Conservation (phyloP, 2,888 invertebrate genomes). For the Phlogophora meticulosa region DNA sequence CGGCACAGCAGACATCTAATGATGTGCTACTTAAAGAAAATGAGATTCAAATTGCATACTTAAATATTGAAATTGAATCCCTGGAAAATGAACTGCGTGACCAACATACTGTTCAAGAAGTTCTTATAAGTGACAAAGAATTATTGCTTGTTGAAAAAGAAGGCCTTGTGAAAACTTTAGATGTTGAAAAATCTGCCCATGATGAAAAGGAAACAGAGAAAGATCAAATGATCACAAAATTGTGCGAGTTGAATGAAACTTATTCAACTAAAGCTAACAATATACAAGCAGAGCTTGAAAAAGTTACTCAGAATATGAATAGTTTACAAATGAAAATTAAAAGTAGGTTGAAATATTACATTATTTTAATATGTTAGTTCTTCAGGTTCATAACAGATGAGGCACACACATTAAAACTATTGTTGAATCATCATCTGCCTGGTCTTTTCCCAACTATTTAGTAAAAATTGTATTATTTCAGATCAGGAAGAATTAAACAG, state of each 20-base stretch:
- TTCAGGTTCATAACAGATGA: not conserved
- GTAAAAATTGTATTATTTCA: conserved; percentile 62
- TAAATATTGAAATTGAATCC: conserved; percentile 50
- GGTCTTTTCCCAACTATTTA: too few relatives aligned
- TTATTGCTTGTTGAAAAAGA: conserved; percentile 64
- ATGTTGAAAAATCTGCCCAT: conserved; percentile 66
- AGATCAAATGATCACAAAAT: conserved; percentile 57
- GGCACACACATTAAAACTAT: not conserved
- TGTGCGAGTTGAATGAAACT: conserved; percentile 64
- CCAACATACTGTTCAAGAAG: conserved; percentile 50
- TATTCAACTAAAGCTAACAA: conserved; percentile 53
- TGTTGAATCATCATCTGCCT: too few relatives aligned
- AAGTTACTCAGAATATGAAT: conserved; percentile 60
- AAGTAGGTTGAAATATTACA: conserved; percentile 64
- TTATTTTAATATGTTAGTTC: not conserved
- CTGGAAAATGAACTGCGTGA: conserved; percentile 50
- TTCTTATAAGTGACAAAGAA: conserved; percentile 62
- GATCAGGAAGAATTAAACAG: conserved; percentile 63
- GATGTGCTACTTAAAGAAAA: conserved; percentile 51
- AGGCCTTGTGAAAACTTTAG: conserved; percentile 57
- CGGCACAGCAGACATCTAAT: conserved; percentile 45
- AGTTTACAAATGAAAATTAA: conserved; percentile 67
- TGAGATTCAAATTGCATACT: conserved; percentile 25
- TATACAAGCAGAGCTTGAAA: conserved; percentile 65
- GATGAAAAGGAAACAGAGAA: conserved; percentile 69